Percentiles rank a stretch among this genome's conserved stretches.
These are phyloP conservation scores for Tiphia femorata DNA, from an alignment of 2,888 invertebrate genomes.

Conservation along the genomic window DNA sequence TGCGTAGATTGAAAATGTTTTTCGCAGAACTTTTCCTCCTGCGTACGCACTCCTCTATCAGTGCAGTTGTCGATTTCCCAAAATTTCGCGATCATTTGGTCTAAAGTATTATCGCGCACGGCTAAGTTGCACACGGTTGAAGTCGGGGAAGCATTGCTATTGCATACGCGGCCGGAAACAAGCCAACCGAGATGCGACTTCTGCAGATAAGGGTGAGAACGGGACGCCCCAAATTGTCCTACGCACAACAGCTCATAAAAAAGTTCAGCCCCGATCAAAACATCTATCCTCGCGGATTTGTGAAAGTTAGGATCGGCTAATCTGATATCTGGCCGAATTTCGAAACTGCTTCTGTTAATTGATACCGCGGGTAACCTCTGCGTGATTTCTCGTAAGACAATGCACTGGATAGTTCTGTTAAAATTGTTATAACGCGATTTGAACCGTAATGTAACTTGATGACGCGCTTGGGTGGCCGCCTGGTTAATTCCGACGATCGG, in stretches of 20 bases:
- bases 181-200: constrained; percentile 28
- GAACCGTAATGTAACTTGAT: not conserved
- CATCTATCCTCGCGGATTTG: constrained; percentile 10
- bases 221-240: constrained; percentile 10
- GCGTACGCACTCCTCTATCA: not conserved
- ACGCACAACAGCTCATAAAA: constrained; percentile 11
- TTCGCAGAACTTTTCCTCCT: not conserved
- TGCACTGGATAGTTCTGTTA: constrained; percentile 9
- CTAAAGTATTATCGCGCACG: not conserved
- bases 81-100: constrained; percentile 9
- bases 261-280: constrained; percentile 21
- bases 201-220: constrained; percentile 8
- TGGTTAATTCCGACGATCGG: not conserved
- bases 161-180: not conserved
- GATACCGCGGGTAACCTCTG: not conserved
- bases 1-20: not conserved
- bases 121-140: no score
- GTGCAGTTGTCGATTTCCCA: constrained; percentile 7
- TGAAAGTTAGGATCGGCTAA: constrained; percentile 28
- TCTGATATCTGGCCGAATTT: constrained; percentile 12
- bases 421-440: not conserved
- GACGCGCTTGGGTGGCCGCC: not conserved
- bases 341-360: not conserved
- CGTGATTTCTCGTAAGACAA: constrained; percentile 21
- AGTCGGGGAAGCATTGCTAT: not conserved